phyloP scores from a whole-genome alignment of 2,797 vertebrate species.

The Phalloptychus januarius region DNA sequence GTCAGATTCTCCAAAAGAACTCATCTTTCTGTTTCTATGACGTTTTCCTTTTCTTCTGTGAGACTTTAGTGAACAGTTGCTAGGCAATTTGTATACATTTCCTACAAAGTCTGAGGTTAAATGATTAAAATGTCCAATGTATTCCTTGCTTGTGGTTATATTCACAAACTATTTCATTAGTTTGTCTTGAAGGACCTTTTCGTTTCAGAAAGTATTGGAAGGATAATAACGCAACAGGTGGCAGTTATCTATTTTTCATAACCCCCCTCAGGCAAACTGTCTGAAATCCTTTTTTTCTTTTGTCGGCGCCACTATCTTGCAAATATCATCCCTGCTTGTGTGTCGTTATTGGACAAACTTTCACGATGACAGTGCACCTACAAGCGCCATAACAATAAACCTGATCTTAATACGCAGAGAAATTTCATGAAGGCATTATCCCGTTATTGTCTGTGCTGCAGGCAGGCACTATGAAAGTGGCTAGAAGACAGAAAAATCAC shows the following conservation, averaged over 20 bases:
- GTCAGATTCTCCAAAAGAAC: neutral
- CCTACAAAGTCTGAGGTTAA: neutral
- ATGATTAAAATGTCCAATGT: slow-evolving; percentile 35
- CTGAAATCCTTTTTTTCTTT: slow-evolving; percentile 8
- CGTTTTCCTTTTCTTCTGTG: neutral
- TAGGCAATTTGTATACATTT: neutral
- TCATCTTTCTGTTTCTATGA: neutral
- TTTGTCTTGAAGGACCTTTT: slow-evolving; percentile 14
- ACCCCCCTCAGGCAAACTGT: slow-evolving; percentile 45
- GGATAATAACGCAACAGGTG: slow-evolving; percentile 64
- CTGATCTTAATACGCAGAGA: slow-evolving; percentile 61
- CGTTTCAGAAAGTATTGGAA: slow-evolving; percentile 48
- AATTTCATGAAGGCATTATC: slow-evolving; percentile 55
- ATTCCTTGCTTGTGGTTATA: neutral
- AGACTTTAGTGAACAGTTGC: neutral
- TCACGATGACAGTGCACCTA: slow-evolving; percentile 50
- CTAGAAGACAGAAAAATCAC: slow-evolving; percentile 44
- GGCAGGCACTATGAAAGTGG: slow-evolving; percentile 39
- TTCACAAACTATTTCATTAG: slow-evolving; percentile 16
- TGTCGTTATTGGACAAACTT: slow-evolving; percentile 50
- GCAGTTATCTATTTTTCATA: slow-evolving; percentile 52
- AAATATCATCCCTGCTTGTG: slow-evolving; percentile 23
- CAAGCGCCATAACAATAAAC: slow-evolving; percentile 63
- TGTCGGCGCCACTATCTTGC: slow-evolving; percentile 11
- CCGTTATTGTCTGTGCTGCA: slow-evolving; percentile 53